Evolutionary conservation across 2,888 invertebrate species (phyloP), one percentile per base, ranked within the genome.

Genomic region (Andrena bucephala): DNA sequence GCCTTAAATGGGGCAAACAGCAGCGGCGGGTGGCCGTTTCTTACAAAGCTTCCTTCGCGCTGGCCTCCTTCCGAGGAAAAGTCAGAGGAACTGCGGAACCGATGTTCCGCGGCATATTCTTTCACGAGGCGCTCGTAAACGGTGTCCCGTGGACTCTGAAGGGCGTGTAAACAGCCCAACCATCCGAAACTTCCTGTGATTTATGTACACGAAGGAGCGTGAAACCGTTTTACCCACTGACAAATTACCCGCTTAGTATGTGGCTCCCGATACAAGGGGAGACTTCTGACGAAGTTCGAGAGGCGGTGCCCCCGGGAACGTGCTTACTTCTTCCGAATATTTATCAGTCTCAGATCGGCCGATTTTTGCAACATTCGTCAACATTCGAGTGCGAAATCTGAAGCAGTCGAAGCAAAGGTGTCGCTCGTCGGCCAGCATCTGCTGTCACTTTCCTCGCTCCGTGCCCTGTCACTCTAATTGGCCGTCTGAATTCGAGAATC

Each of bases 221-320:
- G 72, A 81, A 71, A 75, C 73, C 69, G 82, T 84, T 85, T 42
- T 83, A 79, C 87, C 27, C 85, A 75, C 80, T 85, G 92, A 92
- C 92, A 92, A 92, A 92, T 92, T 91, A 87, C 75, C 81, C 85
- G 66, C 65, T 86, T 82, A 82, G 73, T 57, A 54, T 62, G 50
- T 42, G 72, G 77, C 54, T 63, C 54, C 67, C 60, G 71, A 73
- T 62, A 59, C 67, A 13, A n/a, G 13, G 57, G 52, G 13, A 20
- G 31, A 27, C 72, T 54, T 66, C 70, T 31, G 29, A 27, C 57
- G 60, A 52, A 27, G 29, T 57, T 52, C 20, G n/a, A 33, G 29
- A 8, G 33, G 33, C 59, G 31, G 31, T 31, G 59, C 0, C 4
- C 7, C 20, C 36, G 31, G 20, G 31, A 60, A 7, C 16, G 42